Evolutionary conservation across 23 tunicate genomes (phyloP), one percentile per base, ranked within the genome.

Genomic region (Botrylloides violaceus): DNA sequence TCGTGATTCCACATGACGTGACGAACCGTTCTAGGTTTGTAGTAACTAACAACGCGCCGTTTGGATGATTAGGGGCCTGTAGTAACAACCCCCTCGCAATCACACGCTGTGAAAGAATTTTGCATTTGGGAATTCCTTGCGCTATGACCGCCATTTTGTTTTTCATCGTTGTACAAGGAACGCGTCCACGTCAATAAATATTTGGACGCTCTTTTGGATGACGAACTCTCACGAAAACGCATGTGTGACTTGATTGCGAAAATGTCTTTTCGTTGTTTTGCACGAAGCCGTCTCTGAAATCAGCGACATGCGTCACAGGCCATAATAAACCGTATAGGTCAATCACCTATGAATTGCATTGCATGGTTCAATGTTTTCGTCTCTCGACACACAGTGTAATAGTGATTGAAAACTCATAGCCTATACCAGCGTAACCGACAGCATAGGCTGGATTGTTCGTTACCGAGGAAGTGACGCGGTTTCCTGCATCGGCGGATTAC

Each of bases 401-500:
- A 60, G 0, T 15, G 65, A 60, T n/a, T 25, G 21, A 60, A 60
- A 35, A 68, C 20, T n/a, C 43, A 36, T 26, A 36, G 58, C 74
- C 7, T 36, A 39, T 39, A n/a, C 27, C 47, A 31, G 71, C 71
- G 73, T n/a, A 23, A 9, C 53, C 53, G 53, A 36, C 1, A 63
- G 61, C 82, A 20, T 31, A 34, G 61, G 62, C 53, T 55, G 77
- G 78, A 74, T 71, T 80, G 94, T 72, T 72, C 70, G 78, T 56
- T 35, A 77, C 86, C 65, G 72, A 76, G 95, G 95, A 87, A 66
- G 56, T 87, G 95, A 87, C 76, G 86, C 79, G 79, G 66, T 55
- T 70, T 87, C 95, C 95, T 75, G 86, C 71, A 80, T 36, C 57
- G 74, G 74, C 74, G 74, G 74, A 68, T 68, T 43, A 68, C 74